Conservation (phyloP, 2,888 invertebrate species). For the Protophormia terraenovae region DNA sequence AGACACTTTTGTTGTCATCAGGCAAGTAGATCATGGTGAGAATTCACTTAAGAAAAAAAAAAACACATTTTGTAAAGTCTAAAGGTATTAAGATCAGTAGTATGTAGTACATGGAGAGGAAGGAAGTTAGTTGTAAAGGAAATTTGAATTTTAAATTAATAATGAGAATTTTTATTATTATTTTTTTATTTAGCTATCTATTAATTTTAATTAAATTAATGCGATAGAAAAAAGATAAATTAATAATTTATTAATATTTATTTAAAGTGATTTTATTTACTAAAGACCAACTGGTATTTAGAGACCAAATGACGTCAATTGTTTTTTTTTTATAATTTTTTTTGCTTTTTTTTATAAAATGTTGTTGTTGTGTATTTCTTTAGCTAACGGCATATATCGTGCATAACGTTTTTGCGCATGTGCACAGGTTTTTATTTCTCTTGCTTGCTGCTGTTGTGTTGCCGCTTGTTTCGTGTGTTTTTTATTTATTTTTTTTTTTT, state of each 20-base stretch:
- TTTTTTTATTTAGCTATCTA: background rate
- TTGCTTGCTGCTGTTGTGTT: background rate
- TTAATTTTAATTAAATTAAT: background rate
- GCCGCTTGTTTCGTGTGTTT: background rate
- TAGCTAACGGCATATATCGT: slow-evolving; percentile 64
- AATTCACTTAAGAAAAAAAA: too few relatives aligned
- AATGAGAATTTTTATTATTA: too few relatives aligned
- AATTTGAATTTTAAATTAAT: too few relatives aligned
- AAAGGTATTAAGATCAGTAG: too few relatives aligned
- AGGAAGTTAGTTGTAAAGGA: background rate
- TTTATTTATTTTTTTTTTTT: too few relatives aligned
- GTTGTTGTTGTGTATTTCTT: slow-evolving; percentile 22
- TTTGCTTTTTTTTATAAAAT: background rate
- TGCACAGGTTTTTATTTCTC: slow-evolving; percentile 36
- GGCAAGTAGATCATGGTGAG: too few relatives aligned
- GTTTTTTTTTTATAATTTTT: slow-evolving; percentile 14
- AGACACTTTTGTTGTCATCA: background rate
- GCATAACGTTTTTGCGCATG: slow-evolving; percentile 62
- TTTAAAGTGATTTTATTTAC: too few relatives aligned
- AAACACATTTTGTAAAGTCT: too few relatives aligned
- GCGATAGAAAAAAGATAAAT: slow-evolving; percentile 1
- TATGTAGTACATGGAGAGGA: too few relatives aligned
- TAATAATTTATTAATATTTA: slow-evolving; percentile 35
- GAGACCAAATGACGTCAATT: slow-evolving; percentile 58
- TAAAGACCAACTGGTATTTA: too few relatives aligned